Percentiles rank a stretch among this genome's conserved stretches.
These are phyloP conservation scores for Meiosimyza decipiens DNA, from an alignment of 2,888 invertebrate species.

Conservation along the genomic window DNA sequence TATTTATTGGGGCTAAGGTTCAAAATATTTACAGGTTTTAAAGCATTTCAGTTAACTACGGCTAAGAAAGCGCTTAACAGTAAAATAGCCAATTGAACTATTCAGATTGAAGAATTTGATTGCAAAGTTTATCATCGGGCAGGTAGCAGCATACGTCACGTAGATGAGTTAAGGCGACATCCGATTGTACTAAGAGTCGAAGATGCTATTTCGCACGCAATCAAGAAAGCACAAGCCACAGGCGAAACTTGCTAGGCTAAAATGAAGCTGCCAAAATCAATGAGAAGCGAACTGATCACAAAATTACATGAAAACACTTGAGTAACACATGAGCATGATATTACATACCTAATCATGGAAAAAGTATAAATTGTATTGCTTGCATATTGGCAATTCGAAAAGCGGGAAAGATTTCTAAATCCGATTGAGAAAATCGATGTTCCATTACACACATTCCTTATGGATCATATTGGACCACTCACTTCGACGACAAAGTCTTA, in stretches of 20 bases:
- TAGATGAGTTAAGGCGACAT: not conserved
- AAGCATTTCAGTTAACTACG: slow-evolving; percentile 10
- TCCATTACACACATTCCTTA: slow-evolving; percentile 53
- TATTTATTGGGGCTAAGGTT: too few relatives aligned
- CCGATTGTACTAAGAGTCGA: slow-evolving; percentile 3
- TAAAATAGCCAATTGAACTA: slow-evolving; percentile 7
- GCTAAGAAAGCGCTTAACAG: slow-evolving; percentile 11
- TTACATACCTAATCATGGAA: too few relatives aligned
- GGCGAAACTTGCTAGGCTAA: too few relatives aligned
- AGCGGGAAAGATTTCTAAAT: slow-evolving; percentile 55
- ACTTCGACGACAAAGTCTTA: slow-evolving; percentile 4
- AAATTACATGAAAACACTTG: too few relatives aligned
- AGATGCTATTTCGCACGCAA: not conserved
- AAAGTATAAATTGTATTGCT: too few relatives aligned
- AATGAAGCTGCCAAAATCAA: too few relatives aligned
- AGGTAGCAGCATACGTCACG: slow-evolving; percentile 2
- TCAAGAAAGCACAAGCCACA: not conserved
- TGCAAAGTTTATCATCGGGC: not conserved
- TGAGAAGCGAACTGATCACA: too few relatives aligned
- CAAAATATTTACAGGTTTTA: not conserved
- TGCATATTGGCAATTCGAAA: too few relatives aligned
- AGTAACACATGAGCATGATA: too few relatives aligned
- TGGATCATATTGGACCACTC: slow-evolving; percentile 32
- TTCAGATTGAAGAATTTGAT: slow-evolving; percentile 7
- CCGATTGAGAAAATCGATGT: slow-evolving; percentile 54